A percentile compares a stretch with the other conserved stretches of the same genome.
Conservation (phyloP, 2,113 vertebrate species). For the Colaptes auratus region DNA sequence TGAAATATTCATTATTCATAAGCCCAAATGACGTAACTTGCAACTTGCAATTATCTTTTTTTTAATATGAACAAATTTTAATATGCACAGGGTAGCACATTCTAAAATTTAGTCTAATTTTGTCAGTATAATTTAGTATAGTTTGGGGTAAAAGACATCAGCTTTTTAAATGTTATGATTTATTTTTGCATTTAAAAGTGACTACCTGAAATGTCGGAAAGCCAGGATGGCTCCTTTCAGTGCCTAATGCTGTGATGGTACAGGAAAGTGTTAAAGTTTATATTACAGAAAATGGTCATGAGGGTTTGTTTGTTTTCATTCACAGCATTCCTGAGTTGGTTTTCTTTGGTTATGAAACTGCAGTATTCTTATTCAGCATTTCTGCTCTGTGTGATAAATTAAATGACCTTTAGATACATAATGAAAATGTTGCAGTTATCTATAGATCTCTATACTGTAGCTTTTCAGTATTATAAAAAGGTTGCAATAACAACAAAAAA, state of each 20-base stretch:
- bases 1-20: neutral
- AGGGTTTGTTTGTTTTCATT: neutral
- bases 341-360: neutral
- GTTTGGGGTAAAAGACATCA: neutral
- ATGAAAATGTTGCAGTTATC: neutral
- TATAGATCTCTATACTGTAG: neutral
- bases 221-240: neutral
- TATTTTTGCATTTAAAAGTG: neutral
- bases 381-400: neutral
- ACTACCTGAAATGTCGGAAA: neutral
- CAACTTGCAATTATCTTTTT: neutral
- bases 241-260: neutral
- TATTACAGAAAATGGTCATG: neutral
- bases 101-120: neutral
- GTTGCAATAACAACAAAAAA: neutral
- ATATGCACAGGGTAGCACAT: neutral
- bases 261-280: neutral
- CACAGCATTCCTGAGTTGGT: neutral
- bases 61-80: neutral
- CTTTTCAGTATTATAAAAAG: neutral
- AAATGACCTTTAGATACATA: neutral
- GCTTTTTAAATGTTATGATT: neutral
- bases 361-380: neutral
- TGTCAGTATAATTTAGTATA: neutral
- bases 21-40: neutral